These are phyloP conservation scores for Nomada fabriciana DNA, from an alignment of 2,888 invertebrate species.

Conservation along the genomic window DNA sequence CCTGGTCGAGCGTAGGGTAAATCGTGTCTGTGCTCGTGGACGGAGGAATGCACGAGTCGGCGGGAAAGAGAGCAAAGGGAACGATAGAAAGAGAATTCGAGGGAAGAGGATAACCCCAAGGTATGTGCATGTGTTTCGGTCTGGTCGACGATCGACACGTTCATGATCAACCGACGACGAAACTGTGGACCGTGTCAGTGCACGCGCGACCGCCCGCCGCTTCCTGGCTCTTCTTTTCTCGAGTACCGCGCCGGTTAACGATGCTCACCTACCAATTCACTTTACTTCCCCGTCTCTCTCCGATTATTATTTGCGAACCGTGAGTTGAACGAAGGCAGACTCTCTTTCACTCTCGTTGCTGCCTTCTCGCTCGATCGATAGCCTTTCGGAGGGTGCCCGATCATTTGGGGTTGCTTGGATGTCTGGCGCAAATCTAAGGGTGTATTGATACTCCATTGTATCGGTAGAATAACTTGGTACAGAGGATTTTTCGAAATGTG, in stretches of 20 bases:
- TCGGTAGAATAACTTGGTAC: not conserved
- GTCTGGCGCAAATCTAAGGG: not conserved
- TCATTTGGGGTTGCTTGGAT: not conserved
- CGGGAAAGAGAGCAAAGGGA: constrained; percentile 1
- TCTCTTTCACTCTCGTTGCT: not conserved
- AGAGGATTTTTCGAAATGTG: not conserved
- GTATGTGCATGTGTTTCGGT: constrained; percentile 49
- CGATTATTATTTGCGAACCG: constrained; percentile 16
- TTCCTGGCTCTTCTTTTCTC: constrained; percentile 38
- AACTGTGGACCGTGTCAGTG: constrained; percentile 60
- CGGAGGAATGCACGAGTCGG: constrained; percentile 48
- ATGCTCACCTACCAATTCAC: constrained; percentile 55
- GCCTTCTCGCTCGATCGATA: constrained; percentile 19
- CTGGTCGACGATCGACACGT: constrained; percentile 48
- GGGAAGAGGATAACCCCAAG: constrained; percentile 19
- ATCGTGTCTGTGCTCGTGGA: constrained; percentile 27
- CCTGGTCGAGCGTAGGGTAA: constrained; percentile 60
- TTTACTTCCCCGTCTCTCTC: constrained; percentile 38
- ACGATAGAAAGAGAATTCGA: not conserved
- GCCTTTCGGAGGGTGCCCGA: not conserved
- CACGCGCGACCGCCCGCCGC: constrained; percentile 70
- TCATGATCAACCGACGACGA: constrained; percentile 60
- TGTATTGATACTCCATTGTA: not conserved
- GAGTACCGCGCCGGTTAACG: constrained; percentile 37
- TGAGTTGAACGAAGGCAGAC: not conserved